phyloP scores from a whole-genome alignment of 2,888 invertebrate genomes.

The Caenorhabditis sp. region DNA sequence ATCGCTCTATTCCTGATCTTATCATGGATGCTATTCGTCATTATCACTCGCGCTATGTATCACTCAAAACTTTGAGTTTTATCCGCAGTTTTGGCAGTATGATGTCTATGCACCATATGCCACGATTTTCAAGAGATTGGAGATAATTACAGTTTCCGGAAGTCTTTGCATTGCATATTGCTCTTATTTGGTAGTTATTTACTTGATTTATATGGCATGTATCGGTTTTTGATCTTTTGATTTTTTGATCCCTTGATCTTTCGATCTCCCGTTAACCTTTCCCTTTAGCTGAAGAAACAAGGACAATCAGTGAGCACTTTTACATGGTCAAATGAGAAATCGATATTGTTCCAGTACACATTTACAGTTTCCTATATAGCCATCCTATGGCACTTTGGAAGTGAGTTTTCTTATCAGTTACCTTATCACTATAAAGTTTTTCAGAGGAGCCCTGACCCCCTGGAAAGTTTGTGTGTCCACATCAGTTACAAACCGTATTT shows the following conservation, averaged over 20 bases:
- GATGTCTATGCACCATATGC: not conserved
- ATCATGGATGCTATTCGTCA: slow-evolving; percentile 1
- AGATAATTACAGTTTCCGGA: not conserved
- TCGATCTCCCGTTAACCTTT: too few species aligned
- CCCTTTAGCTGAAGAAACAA: slow-evolving; percentile 2
- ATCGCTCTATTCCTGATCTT: not conserved
- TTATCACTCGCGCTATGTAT: slow-evolving; percentile 1
- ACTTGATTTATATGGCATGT: not conserved
- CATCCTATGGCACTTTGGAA: not conserved
- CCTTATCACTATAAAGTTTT: too few species aligned
- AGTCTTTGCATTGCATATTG: not conserved
- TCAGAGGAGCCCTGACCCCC: too few species aligned
- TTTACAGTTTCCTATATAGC: not conserved
- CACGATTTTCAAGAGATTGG: not conserved
- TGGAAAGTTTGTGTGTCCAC: too few species aligned
- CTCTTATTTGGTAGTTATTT: slow-evolving; percentile 8
- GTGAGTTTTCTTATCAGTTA: not conserved
- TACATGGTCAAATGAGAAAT: not conserved
- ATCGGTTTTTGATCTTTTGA: not conserved
- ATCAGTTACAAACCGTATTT: too few species aligned
- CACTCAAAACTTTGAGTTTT: slow-evolving; percentile 8
- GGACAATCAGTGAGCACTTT: too few species aligned
- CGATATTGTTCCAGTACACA: not conserved
- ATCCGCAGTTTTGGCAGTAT: slow-evolving; percentile 2
- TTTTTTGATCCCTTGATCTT: too few species aligned